Percentiles rank a stretch among this genome's conserved stretches.
phyloP scores from a whole-genome alignment of 2,797 vertebrate species.

The Sebastes reedi region DNA sequence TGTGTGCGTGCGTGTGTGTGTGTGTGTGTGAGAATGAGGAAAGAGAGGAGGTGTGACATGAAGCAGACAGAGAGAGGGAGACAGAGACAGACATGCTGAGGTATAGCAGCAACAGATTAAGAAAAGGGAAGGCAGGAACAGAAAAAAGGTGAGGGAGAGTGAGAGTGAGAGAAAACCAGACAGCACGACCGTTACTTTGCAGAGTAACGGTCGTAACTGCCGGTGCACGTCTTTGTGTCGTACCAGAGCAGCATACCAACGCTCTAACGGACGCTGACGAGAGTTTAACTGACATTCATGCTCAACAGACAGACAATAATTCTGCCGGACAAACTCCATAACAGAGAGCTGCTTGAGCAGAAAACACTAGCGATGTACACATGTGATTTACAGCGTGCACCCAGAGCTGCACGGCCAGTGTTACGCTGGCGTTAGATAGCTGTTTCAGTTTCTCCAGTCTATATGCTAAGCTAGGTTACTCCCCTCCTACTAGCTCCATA shows the following conservation, averaged over 20 bases:
- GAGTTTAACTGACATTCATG: not conserved
- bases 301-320: conserved; percentile 18
- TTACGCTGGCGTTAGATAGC: not conserved
- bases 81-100: not conserved
- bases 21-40: not conserved
- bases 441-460: no score
- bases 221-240: not conserved
- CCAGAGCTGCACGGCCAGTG: not conserved
- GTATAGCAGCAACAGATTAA: not conserved
- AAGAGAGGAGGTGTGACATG: conserved; percentile 7
- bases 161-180: conserved; percentile 4
- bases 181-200: not conserved
- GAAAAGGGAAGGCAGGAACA: not conserved
- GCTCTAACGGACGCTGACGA: not conserved
- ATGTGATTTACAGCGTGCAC: not conserved
- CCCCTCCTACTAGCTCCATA: not conserved
- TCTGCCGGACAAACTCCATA: not conserved
- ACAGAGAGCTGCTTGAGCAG: conserved; percentile 14
- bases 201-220: conserved; percentile 32
- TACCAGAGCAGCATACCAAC: conserved; percentile 1
- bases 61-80: conserved; percentile 38
- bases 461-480: not conserved
- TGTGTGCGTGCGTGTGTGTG: not conserved
- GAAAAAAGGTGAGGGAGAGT: not conserved
- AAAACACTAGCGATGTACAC: conserved; percentile 9